Conservation (phyloP, 2,797 vertebrate genomes). For the Syngnathus acus region DNA sequence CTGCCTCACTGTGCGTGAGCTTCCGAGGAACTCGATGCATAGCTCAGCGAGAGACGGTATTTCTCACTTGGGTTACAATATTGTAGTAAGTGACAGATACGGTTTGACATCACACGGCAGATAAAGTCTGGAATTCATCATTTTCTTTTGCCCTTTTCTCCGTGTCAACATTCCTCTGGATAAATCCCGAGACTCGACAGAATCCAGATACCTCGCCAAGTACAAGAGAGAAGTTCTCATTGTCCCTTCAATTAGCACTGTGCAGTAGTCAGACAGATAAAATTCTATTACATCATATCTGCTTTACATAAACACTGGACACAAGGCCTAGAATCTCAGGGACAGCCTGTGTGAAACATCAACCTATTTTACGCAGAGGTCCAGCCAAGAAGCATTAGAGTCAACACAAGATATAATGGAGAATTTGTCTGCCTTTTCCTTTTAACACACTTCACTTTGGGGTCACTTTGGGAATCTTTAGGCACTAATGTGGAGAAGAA, state of each 20-base stretch:
- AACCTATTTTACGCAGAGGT: slow-evolving; percentile 24
- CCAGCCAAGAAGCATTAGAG: not conserved
- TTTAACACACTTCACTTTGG: not conserved
- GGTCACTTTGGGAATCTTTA: too few relatives aligned
- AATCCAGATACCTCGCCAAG: slow-evolving; percentile 55
- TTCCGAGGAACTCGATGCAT: slow-evolving; percentile 5
- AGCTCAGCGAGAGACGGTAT: slow-evolving; percentile 7
- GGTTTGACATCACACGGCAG: slow-evolving; percentile 35
- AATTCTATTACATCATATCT: slow-evolving; percentile 56
- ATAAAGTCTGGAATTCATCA: slow-evolving; percentile 40
- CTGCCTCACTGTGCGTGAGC: slow-evolving; percentile 6
- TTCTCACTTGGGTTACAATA: slow-evolving; percentile 23
- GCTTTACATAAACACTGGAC: slow-evolving; percentile 57
- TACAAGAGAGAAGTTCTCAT: slow-evolving; percentile 39
- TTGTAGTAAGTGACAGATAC: slow-evolving; percentile 20
- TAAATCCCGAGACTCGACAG: slow-evolving; percentile 42
- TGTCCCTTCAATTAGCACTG: slow-evolving; percentile 61
- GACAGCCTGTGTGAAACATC: slow-evolving; percentile 40
- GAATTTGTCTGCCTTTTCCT: too few relatives aligned
- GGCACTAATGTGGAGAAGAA: not conserved
- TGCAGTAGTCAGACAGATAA: slow-evolving; percentile 48
- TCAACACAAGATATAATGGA: not conserved
- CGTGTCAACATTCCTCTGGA: slow-evolving; percentile 45
- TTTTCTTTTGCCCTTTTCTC: slow-evolving; percentile 31
- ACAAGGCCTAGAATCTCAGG: slow-evolving; percentile 34